Evolutionary conservation across 2,797 vertebrate genomes (phyloP).

Genomic region (Gymnodraco acuticeps): DNA sequence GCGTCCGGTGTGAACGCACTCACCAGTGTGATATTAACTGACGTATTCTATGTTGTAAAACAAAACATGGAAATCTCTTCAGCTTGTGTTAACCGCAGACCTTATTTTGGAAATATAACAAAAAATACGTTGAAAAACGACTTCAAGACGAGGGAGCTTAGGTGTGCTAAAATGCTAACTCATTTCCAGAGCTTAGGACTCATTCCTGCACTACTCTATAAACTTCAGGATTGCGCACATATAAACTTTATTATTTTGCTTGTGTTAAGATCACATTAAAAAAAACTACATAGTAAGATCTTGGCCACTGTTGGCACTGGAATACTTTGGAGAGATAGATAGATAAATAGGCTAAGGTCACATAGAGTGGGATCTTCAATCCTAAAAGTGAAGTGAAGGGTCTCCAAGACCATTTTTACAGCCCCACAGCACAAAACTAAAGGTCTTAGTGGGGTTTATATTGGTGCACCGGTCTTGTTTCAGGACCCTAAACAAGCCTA

Average conservation of each 20-base stretch:
- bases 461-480: constrained; percentile 68
- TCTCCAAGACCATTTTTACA: constrained; percentile 67
- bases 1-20: too few species aligned
- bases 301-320: constrained; percentile 36
- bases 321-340: constrained; percentile 33
- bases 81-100: too few species aligned
- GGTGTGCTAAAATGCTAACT: too few species aligned
- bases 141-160: too few species aligned
- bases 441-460: constrained; percentile 46
- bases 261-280: constrained; percentile 16
- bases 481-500: constrained; percentile 74
- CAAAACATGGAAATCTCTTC: too few species aligned
- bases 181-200: too few species aligned
- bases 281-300: constrained; percentile 18
- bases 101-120: too few species aligned
- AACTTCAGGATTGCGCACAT: constrained; percentile 29
- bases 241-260: constrained; percentile 18
- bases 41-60: too few species aligned
- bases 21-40: too few species aligned
- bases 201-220: too few species aligned
- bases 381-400: constrained; percentile 48
- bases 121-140: too few species aligned
- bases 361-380: constrained; percentile 42
- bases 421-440: constrained; percentile 64
- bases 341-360: constrained; percentile 39